Percentiles rank a stretch among this genome's conserved stretches.
Conservation (phyloP, 2,113 vertebrate species). For the Gavialis gangeticus region DNA sequence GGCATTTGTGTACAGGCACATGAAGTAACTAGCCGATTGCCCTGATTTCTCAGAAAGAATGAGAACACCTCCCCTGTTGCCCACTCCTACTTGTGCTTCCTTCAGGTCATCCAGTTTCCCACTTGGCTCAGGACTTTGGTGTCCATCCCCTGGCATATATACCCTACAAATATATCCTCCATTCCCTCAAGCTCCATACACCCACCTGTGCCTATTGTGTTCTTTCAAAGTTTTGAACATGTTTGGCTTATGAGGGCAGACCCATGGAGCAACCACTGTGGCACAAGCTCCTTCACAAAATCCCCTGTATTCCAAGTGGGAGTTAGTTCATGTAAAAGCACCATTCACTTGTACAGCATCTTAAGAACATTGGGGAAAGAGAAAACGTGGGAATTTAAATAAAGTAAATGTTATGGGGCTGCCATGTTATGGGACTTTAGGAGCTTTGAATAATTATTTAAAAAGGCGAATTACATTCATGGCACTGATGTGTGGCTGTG, state of each 20-base stretch:
- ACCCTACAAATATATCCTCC: not conserved
- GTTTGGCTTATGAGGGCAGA: not conserved
- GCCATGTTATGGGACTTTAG: not conserved
- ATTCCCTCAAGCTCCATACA: not conserved
- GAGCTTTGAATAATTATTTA: not conserved
- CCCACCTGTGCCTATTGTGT: not conserved
- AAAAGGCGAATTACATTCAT: not conserved
- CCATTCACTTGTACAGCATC: not conserved
- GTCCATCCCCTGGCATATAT: too few species aligned
- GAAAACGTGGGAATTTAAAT: not conserved
- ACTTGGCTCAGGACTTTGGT: too few species aligned
- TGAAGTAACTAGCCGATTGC: too few species aligned
- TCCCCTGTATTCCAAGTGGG: not conserved
- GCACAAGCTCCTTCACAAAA: not conserved
- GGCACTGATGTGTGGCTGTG: not conserved
- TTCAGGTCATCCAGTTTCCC: too few species aligned
- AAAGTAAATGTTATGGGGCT: not conserved
- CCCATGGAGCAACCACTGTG: not conserved
- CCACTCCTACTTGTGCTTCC: too few species aligned
- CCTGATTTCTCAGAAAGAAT: too few species aligned
- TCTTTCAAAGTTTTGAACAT: slow-evolving; percentile 21
- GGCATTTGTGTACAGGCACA: too few species aligned
- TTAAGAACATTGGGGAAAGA: slow-evolving; percentile 11
- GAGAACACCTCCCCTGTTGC: too few species aligned
- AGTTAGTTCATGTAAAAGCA: slow-evolving; percentile 28